A percentile compares a stretch with the other conserved stretches of the same genome.
These are phyloP conservation scores for Pemphigus obesinymphae DNA, from an alignment of 1,140 invertebrate species.

Conservation along the genomic window DNA sequence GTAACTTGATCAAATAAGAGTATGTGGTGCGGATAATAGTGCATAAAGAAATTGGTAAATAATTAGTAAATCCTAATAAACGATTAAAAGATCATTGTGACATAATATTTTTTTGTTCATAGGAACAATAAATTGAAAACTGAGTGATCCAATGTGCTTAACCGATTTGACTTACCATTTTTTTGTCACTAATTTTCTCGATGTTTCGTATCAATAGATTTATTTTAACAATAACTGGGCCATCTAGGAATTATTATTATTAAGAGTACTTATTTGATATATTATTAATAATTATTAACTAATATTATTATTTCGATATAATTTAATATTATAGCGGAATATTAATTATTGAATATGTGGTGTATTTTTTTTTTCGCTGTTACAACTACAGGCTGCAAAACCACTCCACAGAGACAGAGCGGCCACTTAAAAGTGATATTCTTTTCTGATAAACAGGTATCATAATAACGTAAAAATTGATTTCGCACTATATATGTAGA, in stretches of 20 bases:
- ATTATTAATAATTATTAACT: background rate
- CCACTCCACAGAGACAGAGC: background rate
- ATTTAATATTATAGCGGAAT: background rate
- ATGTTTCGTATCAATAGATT: slow-evolving; percentile 93
- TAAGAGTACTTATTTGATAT: background rate
- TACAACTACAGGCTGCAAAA: background rate
- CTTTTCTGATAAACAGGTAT: background rate
- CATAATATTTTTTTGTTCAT: background rate
- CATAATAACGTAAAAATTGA: background rate
- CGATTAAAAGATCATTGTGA: background rate
- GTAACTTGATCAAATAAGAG: background rate
- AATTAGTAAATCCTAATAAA: background rate
- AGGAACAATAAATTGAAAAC: background rate
- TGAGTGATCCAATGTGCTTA: slow-evolving; percentile 12
- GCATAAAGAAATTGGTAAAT: background rate
- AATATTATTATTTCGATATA: background rate
- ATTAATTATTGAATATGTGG: background rate
- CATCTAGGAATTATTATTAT: slow-evolving; percentile 51
- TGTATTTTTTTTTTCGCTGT: background rate
- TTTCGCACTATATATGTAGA: background rate
- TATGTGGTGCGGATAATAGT: background rate
- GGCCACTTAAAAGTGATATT: background rate
- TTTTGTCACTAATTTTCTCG: slow-evolving; percentile 97
- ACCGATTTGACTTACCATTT: slow-evolving; percentile 79
- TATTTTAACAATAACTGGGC: slow-evolving; percentile 73